These are phyloP conservation scores for Papilio helenus DNA, from an alignment of 1,140 invertebrate species.

Conservation along the genomic window DNA sequence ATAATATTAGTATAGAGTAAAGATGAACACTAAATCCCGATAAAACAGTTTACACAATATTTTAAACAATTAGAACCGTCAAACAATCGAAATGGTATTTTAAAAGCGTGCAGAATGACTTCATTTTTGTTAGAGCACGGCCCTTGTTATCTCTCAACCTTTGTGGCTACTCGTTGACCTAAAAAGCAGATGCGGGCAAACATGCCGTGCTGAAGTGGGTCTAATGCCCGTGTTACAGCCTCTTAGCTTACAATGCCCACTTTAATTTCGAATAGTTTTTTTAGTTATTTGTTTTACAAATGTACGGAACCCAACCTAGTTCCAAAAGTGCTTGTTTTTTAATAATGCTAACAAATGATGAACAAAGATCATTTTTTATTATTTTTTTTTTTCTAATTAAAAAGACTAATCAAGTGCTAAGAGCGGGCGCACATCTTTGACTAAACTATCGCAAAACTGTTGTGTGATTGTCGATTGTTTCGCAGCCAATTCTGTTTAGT, in stretches of 20 bases:
- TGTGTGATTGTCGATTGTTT: too few species aligned
- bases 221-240: neutral
- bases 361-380: too few species aligned
- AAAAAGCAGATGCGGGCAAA: constrained; percentile 31
- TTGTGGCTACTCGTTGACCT: constrained; percentile 35
- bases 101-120: neutral
- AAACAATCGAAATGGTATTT: neutral
- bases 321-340: neutral
- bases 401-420: too few species aligned
- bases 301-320: neutral
- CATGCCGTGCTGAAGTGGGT: constrained; percentile 8
- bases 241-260: constrained; percentile 17
- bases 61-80: too few species aligned
- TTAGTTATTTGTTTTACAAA: constrained; percentile 5
- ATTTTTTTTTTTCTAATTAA: too few species aligned
- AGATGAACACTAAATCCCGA: too few species aligned
- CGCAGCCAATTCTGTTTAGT: too few species aligned
- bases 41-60: too few species aligned
- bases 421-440: too few species aligned
- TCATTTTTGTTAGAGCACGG: neutral
- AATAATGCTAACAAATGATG: neutral
- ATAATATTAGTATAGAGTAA: too few species aligned
- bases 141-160: constrained; percentile 17
- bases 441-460: too few species aligned
- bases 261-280: constrained; percentile 21